phyloP scores from a whole-genome alignment of 1,140 invertebrate species.

The Papilio polytes region DNA sequence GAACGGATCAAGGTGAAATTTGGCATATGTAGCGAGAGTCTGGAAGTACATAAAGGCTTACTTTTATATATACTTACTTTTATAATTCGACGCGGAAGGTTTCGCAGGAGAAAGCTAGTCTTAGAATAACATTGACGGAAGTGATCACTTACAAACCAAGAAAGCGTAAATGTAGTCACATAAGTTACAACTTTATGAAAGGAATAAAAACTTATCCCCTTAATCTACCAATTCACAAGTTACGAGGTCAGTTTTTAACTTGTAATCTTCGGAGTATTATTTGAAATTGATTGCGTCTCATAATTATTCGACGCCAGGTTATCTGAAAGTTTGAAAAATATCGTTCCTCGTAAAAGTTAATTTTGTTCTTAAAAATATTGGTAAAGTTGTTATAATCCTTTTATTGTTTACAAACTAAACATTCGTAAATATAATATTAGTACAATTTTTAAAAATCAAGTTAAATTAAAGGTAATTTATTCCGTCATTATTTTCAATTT shows the following conservation, averaged over 20 bases:
- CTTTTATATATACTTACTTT: no score
- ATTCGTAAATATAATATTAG: no score
- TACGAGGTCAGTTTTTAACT: conserved; percentile 37
- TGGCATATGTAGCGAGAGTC: no score
- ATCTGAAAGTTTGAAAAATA: conserved; percentile 36
- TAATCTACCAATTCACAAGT: conserved; percentile 33
- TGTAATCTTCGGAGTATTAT: conserved; percentile 29
- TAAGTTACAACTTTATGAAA: conserved; percentile 14
- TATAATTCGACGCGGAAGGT: no score
- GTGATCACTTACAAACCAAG: background rate
- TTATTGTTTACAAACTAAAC: no score
- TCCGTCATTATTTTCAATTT: no score
- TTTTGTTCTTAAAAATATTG: background rate
- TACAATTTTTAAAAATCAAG: no score
- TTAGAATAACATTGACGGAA: background rate
- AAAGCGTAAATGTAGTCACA: background rate
- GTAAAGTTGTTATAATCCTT: no score
- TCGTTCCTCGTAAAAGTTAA: background rate
- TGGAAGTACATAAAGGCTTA: no score
- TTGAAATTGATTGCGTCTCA: conserved; percentile 29
- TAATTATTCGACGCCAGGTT: conserved; percentile 33
- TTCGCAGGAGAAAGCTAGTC: background rate
- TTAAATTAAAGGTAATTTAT: no score
- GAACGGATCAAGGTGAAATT: no score
- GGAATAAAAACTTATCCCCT: conserved; percentile 24